Evolutionary conservation across 2,113 vertebrate species (phyloP).

Genomic region (Megaceryle maxima): DNA sequence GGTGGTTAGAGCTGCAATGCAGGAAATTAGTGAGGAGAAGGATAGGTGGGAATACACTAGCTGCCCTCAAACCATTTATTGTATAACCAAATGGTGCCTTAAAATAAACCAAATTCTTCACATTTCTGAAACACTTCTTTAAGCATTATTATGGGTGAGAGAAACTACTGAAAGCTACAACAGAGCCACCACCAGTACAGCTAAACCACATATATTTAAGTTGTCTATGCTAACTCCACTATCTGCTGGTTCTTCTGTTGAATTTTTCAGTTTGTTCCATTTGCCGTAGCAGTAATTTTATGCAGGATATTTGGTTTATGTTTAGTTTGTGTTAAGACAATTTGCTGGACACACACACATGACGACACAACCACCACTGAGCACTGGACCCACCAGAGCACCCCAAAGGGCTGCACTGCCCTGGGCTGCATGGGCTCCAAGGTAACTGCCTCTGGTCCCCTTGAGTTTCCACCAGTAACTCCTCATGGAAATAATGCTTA

Average conservation of each 20-base stretch:
- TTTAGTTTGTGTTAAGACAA: neutral
- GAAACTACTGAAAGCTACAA: neutral
- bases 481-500: neutral
- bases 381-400: neutral
- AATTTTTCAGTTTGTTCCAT: neutral
- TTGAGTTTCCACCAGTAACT: neutral
- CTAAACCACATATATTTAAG: neutral
- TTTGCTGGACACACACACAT: neutral
- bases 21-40: neutral
- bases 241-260: neutral
- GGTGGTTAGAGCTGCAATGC: neutral
- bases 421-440: neutral
- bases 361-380: neutral
- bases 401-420: neutral
- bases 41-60: neutral
- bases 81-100: neutral
- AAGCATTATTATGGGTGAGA: neutral
- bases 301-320: neutral
- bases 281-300: neutral
- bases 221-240: neutral
- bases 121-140: neutral
- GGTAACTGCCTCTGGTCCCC: neutral
- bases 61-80: neutral
- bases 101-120: neutral
- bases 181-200: neutral